These are phyloP conservation scores for Catharus bicknelli DNA, from an alignment of 2,113 vertebrate species.

Conservation along the genomic window DNA sequence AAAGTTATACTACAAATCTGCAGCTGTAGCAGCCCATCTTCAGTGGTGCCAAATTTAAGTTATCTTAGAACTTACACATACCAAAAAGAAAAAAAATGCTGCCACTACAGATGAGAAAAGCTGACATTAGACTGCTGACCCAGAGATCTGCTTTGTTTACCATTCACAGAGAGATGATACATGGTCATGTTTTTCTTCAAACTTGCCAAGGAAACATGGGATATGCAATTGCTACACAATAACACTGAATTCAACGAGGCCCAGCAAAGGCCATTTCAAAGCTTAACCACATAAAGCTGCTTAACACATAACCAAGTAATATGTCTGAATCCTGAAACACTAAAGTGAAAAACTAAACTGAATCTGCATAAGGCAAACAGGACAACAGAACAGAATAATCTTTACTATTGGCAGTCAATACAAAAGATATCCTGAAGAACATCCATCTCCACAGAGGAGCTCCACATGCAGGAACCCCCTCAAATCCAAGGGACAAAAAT, in stretches of 20 bases:
- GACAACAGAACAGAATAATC: neutral
- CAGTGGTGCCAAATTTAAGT: neutral
- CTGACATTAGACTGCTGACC: neutral
- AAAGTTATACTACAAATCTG: neutral
- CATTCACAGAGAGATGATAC: neutral
- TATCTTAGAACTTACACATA: neutral
- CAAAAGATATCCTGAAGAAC: neutral
- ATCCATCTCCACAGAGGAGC: neutral
- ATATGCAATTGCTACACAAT: neutral
- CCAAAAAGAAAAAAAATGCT: accelerated
- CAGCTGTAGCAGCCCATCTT: neutral
- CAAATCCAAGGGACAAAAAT: neutral
- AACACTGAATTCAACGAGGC: neutral
- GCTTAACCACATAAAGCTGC: neutral
- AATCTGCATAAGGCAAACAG: neutral
- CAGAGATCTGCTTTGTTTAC: neutral
- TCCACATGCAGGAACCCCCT: neutral
- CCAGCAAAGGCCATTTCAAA: neutral
- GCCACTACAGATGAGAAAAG: neutral
- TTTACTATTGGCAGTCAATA: too few relatives aligned
- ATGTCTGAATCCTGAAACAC: neutral
- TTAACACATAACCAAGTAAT: accelerated
- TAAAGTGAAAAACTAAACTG: neutral
- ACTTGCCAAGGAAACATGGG: neutral
- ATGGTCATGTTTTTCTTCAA: neutral